Percentiles rank a stretch among this genome's conserved stretches.
phyloP scores from a whole-genome alignment of 2,113 vertebrate species.

The Mola mola region DNA sequence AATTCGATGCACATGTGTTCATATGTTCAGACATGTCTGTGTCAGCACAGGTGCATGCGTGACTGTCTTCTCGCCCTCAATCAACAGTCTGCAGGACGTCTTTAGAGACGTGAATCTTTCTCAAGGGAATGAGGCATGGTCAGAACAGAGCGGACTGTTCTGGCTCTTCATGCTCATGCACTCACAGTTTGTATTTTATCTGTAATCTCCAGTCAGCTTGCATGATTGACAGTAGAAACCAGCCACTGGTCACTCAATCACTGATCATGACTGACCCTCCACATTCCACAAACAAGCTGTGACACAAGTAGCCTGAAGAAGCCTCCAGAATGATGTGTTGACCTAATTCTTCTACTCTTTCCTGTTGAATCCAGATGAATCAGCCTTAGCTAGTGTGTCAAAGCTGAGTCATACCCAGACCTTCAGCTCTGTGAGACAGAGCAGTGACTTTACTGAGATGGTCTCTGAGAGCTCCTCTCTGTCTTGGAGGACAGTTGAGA shows the following conservation, averaged over 20 bases:
- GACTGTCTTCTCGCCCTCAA: conserved; percentile 22
- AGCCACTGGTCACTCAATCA: conserved; percentile 30
- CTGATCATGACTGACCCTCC: conserved; percentile 43
- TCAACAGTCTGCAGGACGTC: not conserved
- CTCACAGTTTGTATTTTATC: too few relatives aligned
- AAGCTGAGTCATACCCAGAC: conserved; percentile 78
- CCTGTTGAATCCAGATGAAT: conserved; percentile 83
- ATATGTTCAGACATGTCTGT: not conserved
- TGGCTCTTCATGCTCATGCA: conserved; percentile 24
- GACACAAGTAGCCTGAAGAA: conserved; percentile 54
- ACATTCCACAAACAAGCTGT: conserved; percentile 44
- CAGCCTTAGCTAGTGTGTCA: conserved; percentile 85
- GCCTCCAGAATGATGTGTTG: conserved; percentile 62
- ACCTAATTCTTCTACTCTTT: conserved; percentile 77
- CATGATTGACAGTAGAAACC: conserved; percentile 57
- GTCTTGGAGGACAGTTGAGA: conserved; percentile 61
- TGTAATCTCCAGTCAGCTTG: conserved; percentile 55
- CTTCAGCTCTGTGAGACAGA: conserved; percentile 75
- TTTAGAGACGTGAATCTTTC: conserved; percentile 8
- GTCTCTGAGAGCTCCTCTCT: conserved; percentile 77
- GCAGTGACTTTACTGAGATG: conserved; percentile 79
- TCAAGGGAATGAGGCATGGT: conserved; percentile 47
- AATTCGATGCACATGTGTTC: not conserved
- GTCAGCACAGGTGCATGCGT: too few relatives aligned
- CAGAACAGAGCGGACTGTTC: conserved; percentile 14